Evolutionary conservation across 2,888 invertebrate species (phyloP), one percentile per base, ranked within the genome.

Genomic region (Spialia ferax): DNA sequence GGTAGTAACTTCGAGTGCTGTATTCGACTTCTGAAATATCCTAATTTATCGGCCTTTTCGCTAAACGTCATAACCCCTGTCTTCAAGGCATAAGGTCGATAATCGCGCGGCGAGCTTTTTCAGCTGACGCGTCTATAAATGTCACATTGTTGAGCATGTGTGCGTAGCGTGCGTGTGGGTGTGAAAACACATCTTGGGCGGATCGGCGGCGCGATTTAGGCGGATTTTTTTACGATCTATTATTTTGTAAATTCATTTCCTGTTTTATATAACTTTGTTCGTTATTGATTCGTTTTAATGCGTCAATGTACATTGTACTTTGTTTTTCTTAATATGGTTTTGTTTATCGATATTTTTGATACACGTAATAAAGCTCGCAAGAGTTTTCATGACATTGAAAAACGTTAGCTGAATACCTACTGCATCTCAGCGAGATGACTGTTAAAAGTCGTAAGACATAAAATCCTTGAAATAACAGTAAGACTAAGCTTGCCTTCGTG

Each of bases 71-170:
- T 78, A 71, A 63, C 69, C 82, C 82, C 77, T 89, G 77, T 70
- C 1, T 0, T 20, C 1, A 68, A 2, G 69, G 0, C 0, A 20
- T 81, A 88, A 72, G 76, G 82, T 72, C 71, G 20, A 74, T 70
- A 76, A 82, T 87, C 4, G 71, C 61, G 64, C 80, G 82, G 1
- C 13, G 26, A 50, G 63, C 70, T 76, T 82, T 87, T 91, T 90
- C 91, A 91, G 92, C 92, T 93, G 92, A 93, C 92, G 85, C 84
- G 85, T 86, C 86, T 86, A 86, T 87, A 86, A 88, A 88, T 89
- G 88, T 87, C 86, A 87, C 84, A 84, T 83, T 76, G 77, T 66
- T 73, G 75, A 65, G 65, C 70, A 71, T 77, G 79, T 79, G 77
- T 74, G 76, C 54, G 75, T 77, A 64, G 61, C 69, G 67, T 75